Evolutionary conservation across 2,888 invertebrate species (phyloP).

Genomic region (Platerodrilus igneus): DNA sequence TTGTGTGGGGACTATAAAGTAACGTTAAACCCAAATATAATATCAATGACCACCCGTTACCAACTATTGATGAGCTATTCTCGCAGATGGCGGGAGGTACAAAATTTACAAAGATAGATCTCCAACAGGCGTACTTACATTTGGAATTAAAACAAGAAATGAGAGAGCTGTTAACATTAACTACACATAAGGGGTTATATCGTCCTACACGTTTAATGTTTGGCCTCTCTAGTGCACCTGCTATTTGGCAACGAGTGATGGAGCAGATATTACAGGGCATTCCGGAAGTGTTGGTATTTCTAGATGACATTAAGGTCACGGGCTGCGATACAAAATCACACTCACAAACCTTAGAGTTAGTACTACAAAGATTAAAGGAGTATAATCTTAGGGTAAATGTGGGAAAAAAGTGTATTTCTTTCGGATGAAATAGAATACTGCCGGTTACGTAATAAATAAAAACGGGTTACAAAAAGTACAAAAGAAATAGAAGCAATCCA

Average conservation of each 20-base stretch:
- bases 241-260: conserved; percentile 6
- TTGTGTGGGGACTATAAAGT: too few species aligned
- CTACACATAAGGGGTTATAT: conserved; percentile 8
- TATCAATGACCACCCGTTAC: conserved; percentile 6
- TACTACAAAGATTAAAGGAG: conserved; percentile 1
- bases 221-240: not conserved
- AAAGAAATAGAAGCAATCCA: conserved; percentile 2
- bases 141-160: conserved; percentile 1
- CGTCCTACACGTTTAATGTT: conserved; percentile 2
- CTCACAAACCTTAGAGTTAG: not conserved
- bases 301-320: conserved; percentile 8
- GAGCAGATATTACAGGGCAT: too few species aligned
- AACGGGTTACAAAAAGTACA: too few species aligned
- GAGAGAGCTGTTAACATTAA: conserved; percentile 3
- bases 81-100: not conserved
- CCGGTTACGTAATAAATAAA: too few species aligned
- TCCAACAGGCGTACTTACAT: conserved; percentile 7
- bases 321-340: not conserved
- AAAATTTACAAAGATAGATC: conserved; percentile 6
- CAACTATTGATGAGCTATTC: conserved; percentile 2
- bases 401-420: too few species aligned
- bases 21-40: too few species aligned
- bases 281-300: not conserved
- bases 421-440: conserved; percentile 9
- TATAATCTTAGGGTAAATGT: conserved; percentile 2